These are phyloP conservation scores for Zelleria hepariella DNA, from an alignment of 2,888 invertebrate species.

Conservation along the genomic window DNA sequence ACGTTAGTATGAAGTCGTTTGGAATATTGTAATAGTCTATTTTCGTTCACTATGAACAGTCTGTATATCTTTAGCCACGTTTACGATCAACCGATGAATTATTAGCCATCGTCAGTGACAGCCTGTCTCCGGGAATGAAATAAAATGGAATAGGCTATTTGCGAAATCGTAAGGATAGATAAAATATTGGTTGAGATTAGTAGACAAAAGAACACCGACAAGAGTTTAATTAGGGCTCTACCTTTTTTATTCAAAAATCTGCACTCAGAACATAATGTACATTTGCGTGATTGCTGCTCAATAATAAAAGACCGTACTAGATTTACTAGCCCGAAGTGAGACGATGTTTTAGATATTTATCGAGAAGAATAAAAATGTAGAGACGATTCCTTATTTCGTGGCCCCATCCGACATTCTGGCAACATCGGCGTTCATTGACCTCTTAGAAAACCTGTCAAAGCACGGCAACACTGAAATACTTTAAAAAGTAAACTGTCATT, in stretches of 20 bases:
- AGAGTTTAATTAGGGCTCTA: not conserved
- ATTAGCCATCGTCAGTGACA: conserved; percentile 55
- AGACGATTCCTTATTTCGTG: no score
- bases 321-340: no score
- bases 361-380: no score
- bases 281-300: no score
- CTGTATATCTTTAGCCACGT: conserved; percentile 58
- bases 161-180: not conserved
- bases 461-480: not conserved
- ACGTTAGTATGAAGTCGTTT: conserved; percentile 7
- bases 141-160: conserved; percentile 20
- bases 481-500: not conserved
- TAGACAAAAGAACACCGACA: not conserved
- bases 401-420: not conserved
- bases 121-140: conserved; percentile 54
- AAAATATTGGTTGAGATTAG: not conserved
- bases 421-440: not conserved
- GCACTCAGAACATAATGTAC: no score
- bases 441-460: not conserved
- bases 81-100: conserved; percentile 57
- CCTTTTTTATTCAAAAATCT: no score
- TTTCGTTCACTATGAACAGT: conserved; percentile 41
- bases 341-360: no score
- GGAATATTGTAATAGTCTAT: conserved; percentile 32
- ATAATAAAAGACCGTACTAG: no score